Conservation (phyloP, 2,113 vertebrate genomes). For the Thomomys bottae region DNA sequence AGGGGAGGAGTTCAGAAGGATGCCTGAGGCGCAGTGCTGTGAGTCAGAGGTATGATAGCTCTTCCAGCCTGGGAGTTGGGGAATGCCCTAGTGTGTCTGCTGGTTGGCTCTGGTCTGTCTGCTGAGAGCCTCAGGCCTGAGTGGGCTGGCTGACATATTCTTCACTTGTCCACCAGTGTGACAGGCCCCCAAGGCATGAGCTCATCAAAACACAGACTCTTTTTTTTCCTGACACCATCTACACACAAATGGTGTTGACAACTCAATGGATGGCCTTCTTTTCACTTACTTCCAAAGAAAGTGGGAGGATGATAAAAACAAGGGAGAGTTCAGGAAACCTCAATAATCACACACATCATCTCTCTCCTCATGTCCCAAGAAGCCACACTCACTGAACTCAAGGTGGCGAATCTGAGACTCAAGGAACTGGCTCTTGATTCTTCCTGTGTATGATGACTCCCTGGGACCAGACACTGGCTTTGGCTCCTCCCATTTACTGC, state of each 20-base stretch:
- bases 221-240: neutral
- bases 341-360: neutral
- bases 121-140: neutral
- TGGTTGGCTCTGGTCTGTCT: neutral
- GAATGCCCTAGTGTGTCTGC: neutral
- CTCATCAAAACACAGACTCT: slow-evolving; percentile 53
- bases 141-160: slow-evolving; percentile 32
- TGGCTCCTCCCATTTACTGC: slow-evolving; percentile 18
- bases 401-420: neutral
- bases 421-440: neutral
- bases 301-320: no score
- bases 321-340: neutral
- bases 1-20: neutral
- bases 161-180: neutral
- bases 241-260: neutral
- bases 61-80: neutral
- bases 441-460: neutral
- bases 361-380: neutral
- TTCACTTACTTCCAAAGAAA: neutral
- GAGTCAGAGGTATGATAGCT: neutral
- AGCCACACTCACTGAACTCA: neutral
- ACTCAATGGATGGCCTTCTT: neutral
- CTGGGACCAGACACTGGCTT: neutral
- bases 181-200: slow-evolving; percentile 12
- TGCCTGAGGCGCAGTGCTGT: neutral